Percentiles rank a stretch among this genome's conserved stretches.
Evolutionary conservation across 2,888 invertebrate species (phyloP).

Genomic region (Myopa tessellatipennis): DNA sequence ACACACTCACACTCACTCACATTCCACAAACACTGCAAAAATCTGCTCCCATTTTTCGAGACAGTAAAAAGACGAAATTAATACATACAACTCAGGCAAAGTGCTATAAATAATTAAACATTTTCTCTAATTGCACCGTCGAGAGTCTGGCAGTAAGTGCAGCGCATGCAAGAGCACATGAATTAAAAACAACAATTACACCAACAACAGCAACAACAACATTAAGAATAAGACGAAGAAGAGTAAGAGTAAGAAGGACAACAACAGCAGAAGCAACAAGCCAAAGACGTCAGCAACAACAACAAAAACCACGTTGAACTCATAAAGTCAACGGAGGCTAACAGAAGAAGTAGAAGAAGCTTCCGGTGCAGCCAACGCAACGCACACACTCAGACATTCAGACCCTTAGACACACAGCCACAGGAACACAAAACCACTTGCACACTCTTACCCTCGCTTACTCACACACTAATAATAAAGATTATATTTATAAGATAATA

Average conservation of each 20-base stretch:
- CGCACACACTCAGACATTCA: background rate
- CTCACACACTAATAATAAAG: background rate
- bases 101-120: slow-evolving; percentile 8
- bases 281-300: background rate
- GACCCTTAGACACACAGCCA: too few relatives aligned
- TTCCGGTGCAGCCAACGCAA: background rate
- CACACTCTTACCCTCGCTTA: background rate
- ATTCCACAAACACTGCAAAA: background rate
- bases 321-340: background rate
- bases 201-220: background rate
- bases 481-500: too few relatives aligned
- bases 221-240: background rate
- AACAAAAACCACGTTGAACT: background rate
- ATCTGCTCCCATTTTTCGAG: slow-evolving; percentile 13
- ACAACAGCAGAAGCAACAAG: background rate
- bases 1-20: background rate
- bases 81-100: background rate
- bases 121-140: slow-evolving; percentile 27
- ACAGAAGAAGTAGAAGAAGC: background rate
- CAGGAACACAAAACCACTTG: background rate
- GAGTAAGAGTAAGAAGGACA: background rate
- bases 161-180: background rate
- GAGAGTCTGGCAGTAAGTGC: slow-evolving; percentile 35
- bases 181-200: slow-evolving; percentile 31
- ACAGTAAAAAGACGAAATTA: background rate